These are phyloP conservation scores for Sterna hirundo DNA, from an alignment of 2,113 vertebrate species.

Conservation along the genomic window DNA sequence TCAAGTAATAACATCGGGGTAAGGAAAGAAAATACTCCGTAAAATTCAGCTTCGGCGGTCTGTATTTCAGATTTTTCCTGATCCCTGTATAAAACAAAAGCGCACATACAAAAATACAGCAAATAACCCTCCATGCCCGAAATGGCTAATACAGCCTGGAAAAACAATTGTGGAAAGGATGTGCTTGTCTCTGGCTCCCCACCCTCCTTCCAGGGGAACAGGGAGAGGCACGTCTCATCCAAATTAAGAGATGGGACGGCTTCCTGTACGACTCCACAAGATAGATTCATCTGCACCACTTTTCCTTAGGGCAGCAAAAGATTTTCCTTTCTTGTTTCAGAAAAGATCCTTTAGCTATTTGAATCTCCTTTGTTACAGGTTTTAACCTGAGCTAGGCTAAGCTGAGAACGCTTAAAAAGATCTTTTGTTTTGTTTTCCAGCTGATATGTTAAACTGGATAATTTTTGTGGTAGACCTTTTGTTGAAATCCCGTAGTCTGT, in stretches of 20 bases:
- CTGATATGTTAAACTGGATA: not conserved
- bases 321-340: not conserved
- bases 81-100: not conserved
- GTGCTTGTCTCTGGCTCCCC: conserved; percentile 10
- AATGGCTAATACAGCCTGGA: not conserved
- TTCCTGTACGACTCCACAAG: not conserved
- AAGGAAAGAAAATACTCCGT: not conserved
- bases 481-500: not conserved
- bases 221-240: conserved; percentile 52
- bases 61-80: not conserved
- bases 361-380: not conserved
- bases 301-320: not conserved
- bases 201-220: conserved; percentile 40
- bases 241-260: not conserved
- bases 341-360: not conserved
- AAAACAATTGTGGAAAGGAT: conserved; percentile 37
- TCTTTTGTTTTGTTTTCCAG: not conserved
- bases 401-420: not conserved
- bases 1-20: not conserved
- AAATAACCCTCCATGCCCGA: not conserved
- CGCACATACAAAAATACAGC: not conserved
- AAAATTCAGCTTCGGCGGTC: not conserved
- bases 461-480: not conserved
- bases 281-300: not conserved
- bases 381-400: not conserved